Evolutionary conservation across 2,888 invertebrate genomes (phyloP), one percentile per base, ranked within the genome.

Genomic region (Ormyrus nitidulus): DNA sequence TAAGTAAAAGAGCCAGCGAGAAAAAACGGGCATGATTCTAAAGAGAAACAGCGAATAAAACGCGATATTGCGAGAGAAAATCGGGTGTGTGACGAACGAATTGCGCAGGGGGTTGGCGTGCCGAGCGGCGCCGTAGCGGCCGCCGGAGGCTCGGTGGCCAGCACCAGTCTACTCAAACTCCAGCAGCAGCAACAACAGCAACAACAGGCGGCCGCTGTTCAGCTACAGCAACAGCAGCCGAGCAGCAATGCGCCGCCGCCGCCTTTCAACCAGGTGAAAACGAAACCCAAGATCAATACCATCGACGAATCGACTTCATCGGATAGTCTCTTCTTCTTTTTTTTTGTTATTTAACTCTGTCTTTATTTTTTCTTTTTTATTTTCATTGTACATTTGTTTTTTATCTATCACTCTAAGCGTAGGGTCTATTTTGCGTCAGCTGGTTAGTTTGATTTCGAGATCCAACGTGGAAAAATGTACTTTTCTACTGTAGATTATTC

Each of bases 191-290:
- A 89, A 81, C 88, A 87, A 76, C 88, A 89, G 71, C 88, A 88
- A 82, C 84, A 80, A 79, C 74, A 90, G 83, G 86, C 81, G 81
- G 85, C 87, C 59, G 86, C 85, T 82, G 87, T 86, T 82, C 89
- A 88, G 83, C 83, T 88, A 83, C 89, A 89, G 83, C 89, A 89
- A 79, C 89, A 89, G 83, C 90, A 90, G 82, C 87, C 89, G 84
- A 89, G 87, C 84, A 86, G 86, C 83, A 89, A 88, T 85, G 87
- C 89, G 78, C 88, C 80, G 9, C 90, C 90, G 85, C 89, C 90
- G 83, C 89, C 89, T 82, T 90, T 90, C 83, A 90, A 90, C 85
- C 90, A 90, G 90, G 90, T 90, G 89, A 89, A 72, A 68, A 48
- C 34, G 34, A 34, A 56, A 44, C 34, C 34, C 34, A 53, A 19